Evolutionary conservation across 2,888 invertebrate genomes (phyloP), one percentile per base, ranked within the genome.

Genomic region (Tetropium fuscum): DNA sequence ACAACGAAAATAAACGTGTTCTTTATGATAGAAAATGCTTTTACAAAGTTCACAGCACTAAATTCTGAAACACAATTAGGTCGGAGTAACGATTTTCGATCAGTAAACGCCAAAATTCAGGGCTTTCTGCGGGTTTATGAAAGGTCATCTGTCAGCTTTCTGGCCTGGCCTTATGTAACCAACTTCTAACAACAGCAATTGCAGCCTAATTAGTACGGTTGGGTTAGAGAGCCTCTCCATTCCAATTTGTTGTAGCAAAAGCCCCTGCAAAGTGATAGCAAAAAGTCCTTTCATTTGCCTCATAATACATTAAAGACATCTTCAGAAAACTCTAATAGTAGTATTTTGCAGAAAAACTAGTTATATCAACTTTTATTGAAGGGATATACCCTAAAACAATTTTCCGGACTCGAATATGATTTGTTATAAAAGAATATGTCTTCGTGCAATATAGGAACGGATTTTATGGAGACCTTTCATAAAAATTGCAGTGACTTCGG

Each of bases 391-490:
- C 41, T 43, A 25, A 43, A 43, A 43, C 41, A 43, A 43, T 43
- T 43, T 43, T 11, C 41, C 41, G 7, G 15, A 20, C 20, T 25
- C 41, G 22, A 13, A 20, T 13, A 43, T 22, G 25, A 13, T n/a
- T 19, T 43, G 3, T 18, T 15, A n/a, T 5, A 7, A 30, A 20
- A 44, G n/a, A 44, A 44, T 44, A 44, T 30, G 44, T 44, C 27
- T 44, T 16, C 27, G n/a, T 27, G 44, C 15, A 44, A 44, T 44
- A 44, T 44, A 13, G 27, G 19, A 15, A 8, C 44, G 2, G 7
- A n/a, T 16, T 44, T 25, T 44, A 44, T 44, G 44, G 44, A 16
- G 27, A 5, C 25, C 44, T 25, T 44, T 44, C 20, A 44, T 44
- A 16, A 44, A 44, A 44, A 44, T 44, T 44, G 44, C 25, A 44